phyloP scores from a whole-genome alignment of 2,113 vertebrate genomes.

The western clawed frog (Xenopus tropicalis) region UCB_Xtro_10.0 CM004451.2:60822501-60823000 shows the following conservation, averaged over 20 bases:
- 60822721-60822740: not conserved
- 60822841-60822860: slow-evolving; percentile 22
- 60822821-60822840: not conserved
- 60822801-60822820: not conserved
- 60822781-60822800: not conserved
- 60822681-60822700: no score
- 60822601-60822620: no score
- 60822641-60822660: not conserved
- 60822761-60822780: not conserved
- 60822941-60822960: slow-evolving; percentile 26
- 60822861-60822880: slow-evolving; percentile 3
- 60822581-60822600: not conserved
- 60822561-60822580: not conserved
- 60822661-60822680: not conserved
- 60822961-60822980: slow-evolving; percentile 17
- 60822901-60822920: slow-evolving; percentile 24
- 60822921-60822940: slow-evolving; percentile 20
- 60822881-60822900: slow-evolving; percentile 21
- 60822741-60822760: slow-evolving; percentile 22
- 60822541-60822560: not conserved
- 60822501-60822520: no score
- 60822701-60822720: not conserved
- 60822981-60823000: slow-evolving; percentile 34
- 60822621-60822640: not conserved
- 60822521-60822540: not conserved